phyloP scores from a whole-genome alignment of 1,140 invertebrate species.

The Acromyrmex charruanus region DNA sequence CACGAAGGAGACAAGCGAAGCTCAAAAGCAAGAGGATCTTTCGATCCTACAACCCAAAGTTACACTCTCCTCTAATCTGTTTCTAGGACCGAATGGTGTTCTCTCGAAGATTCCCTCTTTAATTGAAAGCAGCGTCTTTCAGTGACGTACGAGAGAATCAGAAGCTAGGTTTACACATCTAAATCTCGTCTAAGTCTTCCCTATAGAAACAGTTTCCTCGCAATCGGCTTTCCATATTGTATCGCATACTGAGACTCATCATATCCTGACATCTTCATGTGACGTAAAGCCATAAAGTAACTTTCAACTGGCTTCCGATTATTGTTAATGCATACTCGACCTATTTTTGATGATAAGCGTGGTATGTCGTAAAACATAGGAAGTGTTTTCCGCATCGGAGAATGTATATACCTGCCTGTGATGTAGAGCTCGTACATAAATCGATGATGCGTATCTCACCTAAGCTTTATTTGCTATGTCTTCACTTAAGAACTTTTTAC shows the following conservation, averaged over 20 bases:
- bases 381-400: conserved; percentile 5
- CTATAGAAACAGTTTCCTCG: background rate
- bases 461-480: conserved; percentile 19
- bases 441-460: conserved; percentile 18
- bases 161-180: conserved; percentile 6
- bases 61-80: conserved; percentile 56
- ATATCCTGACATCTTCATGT: background rate
- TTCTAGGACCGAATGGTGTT: conserved; percentile 42
- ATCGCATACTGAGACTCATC: background rate
- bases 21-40: conserved; percentile 55
- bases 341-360: conserved; percentile 23
- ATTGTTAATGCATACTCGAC: conserved; percentile 38
- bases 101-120: conserved; percentile 56
- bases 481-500: conserved; percentile 30
- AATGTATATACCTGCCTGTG: background rate
- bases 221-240: conserved; percentile 12
- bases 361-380: background rate
- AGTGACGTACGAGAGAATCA: conserved; percentile 8
- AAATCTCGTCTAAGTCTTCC: conserved; percentile 29
- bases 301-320: conserved; percentile 21
- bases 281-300: background rate
- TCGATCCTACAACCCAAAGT: conserved; percentile 30
- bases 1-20: conserved; percentile 50
- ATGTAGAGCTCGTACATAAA: conserved; percentile 11
- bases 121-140: conserved; percentile 56